Conservation (phyloP, 2,888 invertebrate genomes). For the Diarsia brunnea region DNA sequence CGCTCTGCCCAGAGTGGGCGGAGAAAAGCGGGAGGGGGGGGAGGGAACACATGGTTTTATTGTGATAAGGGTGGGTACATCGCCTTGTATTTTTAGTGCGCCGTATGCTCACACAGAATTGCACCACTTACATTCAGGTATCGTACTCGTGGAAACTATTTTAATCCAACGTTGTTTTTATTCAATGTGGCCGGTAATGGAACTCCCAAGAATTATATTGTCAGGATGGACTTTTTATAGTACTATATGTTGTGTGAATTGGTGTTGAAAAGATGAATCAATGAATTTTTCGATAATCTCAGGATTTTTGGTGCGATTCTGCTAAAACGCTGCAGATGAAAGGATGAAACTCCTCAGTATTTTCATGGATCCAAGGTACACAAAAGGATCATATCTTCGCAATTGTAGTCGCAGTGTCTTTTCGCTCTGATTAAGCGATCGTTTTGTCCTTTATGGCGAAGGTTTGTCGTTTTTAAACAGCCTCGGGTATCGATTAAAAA, state of each 20-base stretch:
- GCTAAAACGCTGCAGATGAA: not conserved
- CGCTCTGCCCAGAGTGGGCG: too few relatives aligned
- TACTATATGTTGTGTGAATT: not conserved
- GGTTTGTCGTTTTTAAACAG: too few relatives aligned
- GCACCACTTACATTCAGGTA: not conserved
- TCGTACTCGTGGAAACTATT: not conserved
- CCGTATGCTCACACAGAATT: too few relatives aligned
- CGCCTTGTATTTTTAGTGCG: too few relatives aligned
- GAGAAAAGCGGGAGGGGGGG: too few relatives aligned
- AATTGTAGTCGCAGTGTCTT: not conserved
- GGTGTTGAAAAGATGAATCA: not conserved
- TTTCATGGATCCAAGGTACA: slow-evolving; percentile 12
- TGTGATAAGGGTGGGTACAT: too few relatives aligned
- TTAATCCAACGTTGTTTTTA: not conserved
- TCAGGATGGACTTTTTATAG: not conserved
- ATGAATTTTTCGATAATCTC: not conserved
- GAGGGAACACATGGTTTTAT: too few relatives aligned
- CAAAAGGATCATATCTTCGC: not conserved
- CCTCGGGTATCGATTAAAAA: not conserved
- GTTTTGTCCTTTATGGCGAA: not conserved
- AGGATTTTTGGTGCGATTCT: not conserved
- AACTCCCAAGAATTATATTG: not conserved
- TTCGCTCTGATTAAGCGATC: not conserved
- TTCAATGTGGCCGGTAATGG: not conserved
- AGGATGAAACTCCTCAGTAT: not conserved